Conservation (phyloP, 2,113 vertebrate genomes). For the Peromyscus californicus region DNA sequence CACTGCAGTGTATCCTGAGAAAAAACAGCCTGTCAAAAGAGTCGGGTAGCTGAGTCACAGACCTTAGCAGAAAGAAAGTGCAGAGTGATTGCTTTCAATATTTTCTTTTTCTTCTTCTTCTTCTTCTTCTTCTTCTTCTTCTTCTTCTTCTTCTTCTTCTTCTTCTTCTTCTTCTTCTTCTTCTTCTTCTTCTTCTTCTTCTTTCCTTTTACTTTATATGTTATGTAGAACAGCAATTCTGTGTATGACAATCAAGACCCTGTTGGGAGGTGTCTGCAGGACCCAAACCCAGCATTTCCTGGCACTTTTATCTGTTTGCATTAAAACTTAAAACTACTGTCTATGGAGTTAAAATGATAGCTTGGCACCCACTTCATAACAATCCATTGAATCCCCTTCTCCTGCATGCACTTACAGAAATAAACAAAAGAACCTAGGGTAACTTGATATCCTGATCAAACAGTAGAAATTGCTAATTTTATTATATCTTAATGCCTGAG, state of each 20-base stretch:
- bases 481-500: not conserved
- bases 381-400: too few species aligned
- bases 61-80: not conserved
- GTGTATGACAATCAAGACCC: not conserved
- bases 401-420: too few species aligned
- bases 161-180: not conserved
- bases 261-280: not conserved
- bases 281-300: not conserved
- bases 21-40: not conserved
- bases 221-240: not conserved
- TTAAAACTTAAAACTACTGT: not conserved
- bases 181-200: not conserved
- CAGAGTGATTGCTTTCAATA: not conserved
- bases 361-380: rapidly evolving
- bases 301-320: not conserved
- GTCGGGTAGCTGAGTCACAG: not conserved
- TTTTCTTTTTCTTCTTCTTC: not conserved
- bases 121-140: too few species aligned
- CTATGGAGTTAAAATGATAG: not conserved
- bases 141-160: too few species aligned
- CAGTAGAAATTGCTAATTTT: not conserved
- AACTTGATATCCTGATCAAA: not conserved
- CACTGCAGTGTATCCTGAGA: not conserved
- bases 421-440: not conserved
- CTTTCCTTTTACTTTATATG: not conserved